Conservation (phyloP, 2,113 vertebrate species). For the Aix galericulata region DNA sequence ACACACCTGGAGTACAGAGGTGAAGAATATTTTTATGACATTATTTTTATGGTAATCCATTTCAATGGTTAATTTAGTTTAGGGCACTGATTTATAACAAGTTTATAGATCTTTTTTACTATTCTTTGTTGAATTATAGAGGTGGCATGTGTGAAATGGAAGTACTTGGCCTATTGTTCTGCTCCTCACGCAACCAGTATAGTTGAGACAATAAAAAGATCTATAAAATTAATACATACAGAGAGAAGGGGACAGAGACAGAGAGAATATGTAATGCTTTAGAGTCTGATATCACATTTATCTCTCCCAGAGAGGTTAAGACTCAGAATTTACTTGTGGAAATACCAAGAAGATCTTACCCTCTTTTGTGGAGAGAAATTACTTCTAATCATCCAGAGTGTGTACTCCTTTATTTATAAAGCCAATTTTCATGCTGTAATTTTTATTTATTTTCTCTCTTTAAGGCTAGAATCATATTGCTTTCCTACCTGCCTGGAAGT, state of each 20-base stretch:
- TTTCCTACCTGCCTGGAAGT: slow-evolving; percentile 26
- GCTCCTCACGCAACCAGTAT: slow-evolving; percentile 80
- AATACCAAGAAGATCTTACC: slow-evolving; percentile 57
- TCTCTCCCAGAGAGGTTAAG: slow-evolving; percentile 73
- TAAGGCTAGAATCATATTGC: background rate
- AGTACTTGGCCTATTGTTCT: slow-evolving; percentile 84
- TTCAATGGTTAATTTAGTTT: slow-evolving; percentile 81
- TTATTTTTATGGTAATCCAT: slow-evolving; percentile 83
- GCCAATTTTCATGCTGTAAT: background rate
- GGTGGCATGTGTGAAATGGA: slow-evolving; percentile 82
- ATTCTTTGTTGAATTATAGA: slow-evolving; percentile 81
- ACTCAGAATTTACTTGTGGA: slow-evolving; percentile 68
- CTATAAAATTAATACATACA: slow-evolving; percentile 86
- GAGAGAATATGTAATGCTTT: slow-evolving; percentile 76
- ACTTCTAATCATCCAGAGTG: slow-evolving; percentile 16
- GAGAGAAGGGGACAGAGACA: slow-evolving; percentile 77
- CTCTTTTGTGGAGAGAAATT: slow-evolving; percentile 31
- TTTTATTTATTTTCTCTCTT: background rate
- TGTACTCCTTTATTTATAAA: slow-evolving; percentile 51
- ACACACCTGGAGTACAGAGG: slow-evolving; percentile 46
- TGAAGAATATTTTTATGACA: slow-evolving; percentile 79
- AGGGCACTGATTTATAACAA: slow-evolving; percentile 80
- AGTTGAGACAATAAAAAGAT: slow-evolving; percentile 85
- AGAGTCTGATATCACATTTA: slow-evolving; percentile 71
- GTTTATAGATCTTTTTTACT: slow-evolving; percentile 80